Base-by-base conservation (phyloP, 2,797 vertebrate species). In the Liparis tanakae region DNA sequence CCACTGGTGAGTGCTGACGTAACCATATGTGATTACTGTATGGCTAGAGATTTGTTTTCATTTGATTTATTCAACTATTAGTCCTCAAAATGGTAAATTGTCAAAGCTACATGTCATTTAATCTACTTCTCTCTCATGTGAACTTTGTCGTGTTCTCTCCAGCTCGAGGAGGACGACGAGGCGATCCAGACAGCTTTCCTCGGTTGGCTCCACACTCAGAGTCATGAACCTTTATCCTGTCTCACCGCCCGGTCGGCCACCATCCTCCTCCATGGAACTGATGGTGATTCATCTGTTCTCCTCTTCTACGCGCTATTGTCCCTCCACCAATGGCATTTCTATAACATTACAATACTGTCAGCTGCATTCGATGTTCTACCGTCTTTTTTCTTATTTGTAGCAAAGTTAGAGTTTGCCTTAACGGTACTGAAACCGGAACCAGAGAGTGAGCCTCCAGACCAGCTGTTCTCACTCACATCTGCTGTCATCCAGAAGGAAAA, bases 201-300 rank as follows among this genome's bases (percentile, higher is more conserved):
- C 20, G 93, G 93, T n/a, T 98, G 97, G 98, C 88, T 99, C 7
- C 95, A 96, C 80, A 91, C 95, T 76, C 94, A 93, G 74, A 81
- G 95, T 78, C 93, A 94, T 20, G 91, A 95, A 77, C 91, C 92
- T 54, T 80, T 95, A 65, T 94, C 96, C 3, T 95, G 96, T 92
- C 79, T 99, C 82, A 93, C 95, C 54, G 81, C 94, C 58, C 92
- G 91, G 62, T 92, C 89, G 60, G 92, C 93, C 75, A 79, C 67
- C 55, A 79, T 98, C 84, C 89, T 94, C 56, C 88, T 99, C 67
- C 88, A 87, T 67, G 79, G 94, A 83, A 90, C 91, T 82, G 94
- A 96, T 85, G 95, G 98, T 92, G 76, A 87, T 64, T 83, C 22
- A 74, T 70, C 72, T 41, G 18, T 56, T 14, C 53, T 58, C 33